phyloP scores from a whole-genome alignment of 2,797 vertebrate genomes.

The Yasuhikotakia modesta region DNA sequence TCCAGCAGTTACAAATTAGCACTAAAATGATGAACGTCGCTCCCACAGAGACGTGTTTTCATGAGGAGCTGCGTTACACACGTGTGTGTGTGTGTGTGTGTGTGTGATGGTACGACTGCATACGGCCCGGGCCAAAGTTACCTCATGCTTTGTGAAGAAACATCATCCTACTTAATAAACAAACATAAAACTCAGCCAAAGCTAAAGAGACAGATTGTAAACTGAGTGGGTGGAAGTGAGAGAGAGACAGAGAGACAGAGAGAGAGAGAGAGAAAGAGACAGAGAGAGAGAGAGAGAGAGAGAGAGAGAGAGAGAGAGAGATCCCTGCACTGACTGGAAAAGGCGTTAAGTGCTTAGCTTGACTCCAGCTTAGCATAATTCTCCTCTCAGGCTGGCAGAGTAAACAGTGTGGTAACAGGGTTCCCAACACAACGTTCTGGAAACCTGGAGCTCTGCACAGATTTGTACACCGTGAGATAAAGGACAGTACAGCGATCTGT shows the following conservation, averaged over 20 bases:
- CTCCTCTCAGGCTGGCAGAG: not conserved
- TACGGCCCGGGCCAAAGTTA: not conserved
- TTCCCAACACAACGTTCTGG: slow-evolving; percentile 30
- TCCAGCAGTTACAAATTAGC: slow-evolving; percentile 39
- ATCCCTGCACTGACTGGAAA: not conserved
- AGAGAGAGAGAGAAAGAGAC: too few relatives aligned
- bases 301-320: not conserved
- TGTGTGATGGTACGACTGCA: too few relatives aligned
- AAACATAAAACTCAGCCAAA: too few relatives aligned
- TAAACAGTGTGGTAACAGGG: slow-evolving; percentile 1
- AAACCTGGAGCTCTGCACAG: slow-evolving; percentile 16
- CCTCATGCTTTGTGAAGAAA: too few relatives aligned
- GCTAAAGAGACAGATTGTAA: too few relatives aligned
- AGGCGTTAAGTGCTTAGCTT: not conserved
- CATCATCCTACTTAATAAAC: too few relatives aligned
- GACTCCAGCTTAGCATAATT: slow-evolving; percentile 20
- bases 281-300: not conserved
- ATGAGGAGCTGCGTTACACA: too few relatives aligned
- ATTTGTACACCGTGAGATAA: slow-evolving; percentile 39
- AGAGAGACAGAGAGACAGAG: slow-evolving; percentile 2
- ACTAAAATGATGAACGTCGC: slow-evolving; percentile 11
- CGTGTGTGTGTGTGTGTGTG: too few relatives aligned
- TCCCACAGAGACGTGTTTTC: slow-evolving; percentile 9
- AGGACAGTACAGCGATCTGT: slow-evolving; percentile 38
- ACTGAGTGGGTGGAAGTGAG: not conserved